Evolutionary conservation across 1,140 invertebrate genomes (phyloP).

Genomic region (Scaptomyza pallida): DNA sequence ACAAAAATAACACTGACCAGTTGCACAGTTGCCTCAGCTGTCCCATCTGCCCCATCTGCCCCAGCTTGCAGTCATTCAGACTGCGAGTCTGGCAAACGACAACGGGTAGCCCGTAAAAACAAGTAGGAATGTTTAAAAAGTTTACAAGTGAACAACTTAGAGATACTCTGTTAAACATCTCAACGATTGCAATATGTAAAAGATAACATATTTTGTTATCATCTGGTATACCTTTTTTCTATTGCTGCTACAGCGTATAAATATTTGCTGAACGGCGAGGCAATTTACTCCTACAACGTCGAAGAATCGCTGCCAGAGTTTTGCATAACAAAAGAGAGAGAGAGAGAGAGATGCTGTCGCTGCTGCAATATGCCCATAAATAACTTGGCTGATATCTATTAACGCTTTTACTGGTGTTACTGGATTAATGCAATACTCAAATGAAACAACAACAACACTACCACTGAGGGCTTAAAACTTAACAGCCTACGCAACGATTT

Average conservation of each 20-base stretch:
- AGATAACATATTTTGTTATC: too few species aligned
- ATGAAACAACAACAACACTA: conserved; percentile 5
- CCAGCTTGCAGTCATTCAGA: conserved; percentile 35
- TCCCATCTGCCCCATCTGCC: conserved; percentile 14
- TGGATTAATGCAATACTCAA: conserved; percentile 65
- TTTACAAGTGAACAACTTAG: not conserved
- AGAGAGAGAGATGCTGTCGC: conserved; percentile 17
- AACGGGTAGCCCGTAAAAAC: conserved; percentile 44
- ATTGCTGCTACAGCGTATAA: not conserved
- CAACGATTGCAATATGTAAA: too few species aligned
- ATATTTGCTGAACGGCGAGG: conserved; percentile 54
- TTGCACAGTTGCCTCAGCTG: conserved; percentile 22
- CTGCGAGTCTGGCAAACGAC: conserved; percentile 27
- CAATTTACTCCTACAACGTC: conserved; percentile 79
- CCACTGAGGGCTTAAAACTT: not conserved
- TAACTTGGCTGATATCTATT: conserved; percentile 81
- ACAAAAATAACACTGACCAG: conserved; percentile 18
- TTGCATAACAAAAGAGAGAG: conserved; percentile 62
- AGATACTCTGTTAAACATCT: conserved; percentile 5
- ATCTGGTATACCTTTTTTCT: not conserved
- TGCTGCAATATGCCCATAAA: conserved; percentile 55
- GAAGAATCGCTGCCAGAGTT: conserved; percentile 32
- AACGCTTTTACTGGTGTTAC: conserved; percentile 71
- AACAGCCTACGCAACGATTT: conserved; percentile 8
- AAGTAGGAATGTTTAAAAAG: not conserved